Evolutionary conservation across 2,888 invertebrate species (phyloP).

Genomic region (Antheraea yamamai): DNA sequence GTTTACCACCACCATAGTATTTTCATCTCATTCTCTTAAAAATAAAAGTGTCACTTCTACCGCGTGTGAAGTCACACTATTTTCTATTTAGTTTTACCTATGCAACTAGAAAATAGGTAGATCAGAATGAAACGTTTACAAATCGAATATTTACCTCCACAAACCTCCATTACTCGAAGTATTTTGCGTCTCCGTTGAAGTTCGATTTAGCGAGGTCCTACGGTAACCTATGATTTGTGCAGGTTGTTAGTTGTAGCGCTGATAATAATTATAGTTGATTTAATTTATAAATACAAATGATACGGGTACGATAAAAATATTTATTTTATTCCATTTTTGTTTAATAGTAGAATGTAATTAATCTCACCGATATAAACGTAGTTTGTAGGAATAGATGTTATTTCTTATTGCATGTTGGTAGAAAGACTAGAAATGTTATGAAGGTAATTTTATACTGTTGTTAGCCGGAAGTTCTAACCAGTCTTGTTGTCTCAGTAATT

Average conservation of each 20-base stretch:
- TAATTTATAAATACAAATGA: slow-evolving; percentile 19
- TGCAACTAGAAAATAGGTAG: no score
- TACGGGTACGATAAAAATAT: slow-evolving; percentile 33
- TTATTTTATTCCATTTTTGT: slow-evolving; percentile 14
- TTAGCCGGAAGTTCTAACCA: neutral
- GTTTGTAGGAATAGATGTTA: neutral
- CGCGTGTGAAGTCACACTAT: no score
- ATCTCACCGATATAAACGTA: slow-evolving; percentile 9
- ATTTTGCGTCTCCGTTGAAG: no score
- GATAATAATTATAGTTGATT: neutral
- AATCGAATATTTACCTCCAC: no score
- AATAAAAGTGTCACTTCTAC: no score
- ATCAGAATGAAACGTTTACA: no score
- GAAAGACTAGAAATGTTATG: neutral
- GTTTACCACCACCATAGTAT: no score
- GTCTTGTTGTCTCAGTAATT: neutral
- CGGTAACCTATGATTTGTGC: neutral
- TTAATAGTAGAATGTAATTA: slow-evolving; percentile 13
- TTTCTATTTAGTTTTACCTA: no score
- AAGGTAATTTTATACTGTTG: neutral
- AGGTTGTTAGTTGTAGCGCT: neutral
- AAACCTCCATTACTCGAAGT: no score
- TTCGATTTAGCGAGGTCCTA: neutral
- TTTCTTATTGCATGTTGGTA: neutral
- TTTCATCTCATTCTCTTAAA: no score